A percentile compares a stretch with the other conserved stretches of the same genome.
Evolutionary conservation across 2,797 vertebrate genomes (phyloP).

Genomic region (Anguilla obscura): DNA sequence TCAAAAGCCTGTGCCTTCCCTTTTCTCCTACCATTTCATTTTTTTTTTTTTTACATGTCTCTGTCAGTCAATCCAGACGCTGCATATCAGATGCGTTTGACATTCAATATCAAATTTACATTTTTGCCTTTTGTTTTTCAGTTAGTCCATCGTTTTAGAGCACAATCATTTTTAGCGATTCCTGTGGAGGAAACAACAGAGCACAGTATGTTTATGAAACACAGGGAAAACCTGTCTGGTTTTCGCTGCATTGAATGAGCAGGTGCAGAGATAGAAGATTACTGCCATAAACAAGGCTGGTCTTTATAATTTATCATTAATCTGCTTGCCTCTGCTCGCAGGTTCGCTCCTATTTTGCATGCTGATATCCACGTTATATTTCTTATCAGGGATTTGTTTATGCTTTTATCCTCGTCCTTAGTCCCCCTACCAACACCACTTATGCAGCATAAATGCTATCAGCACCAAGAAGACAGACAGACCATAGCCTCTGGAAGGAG

Average conservation of each 20-base stretch:
- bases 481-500: background rate
- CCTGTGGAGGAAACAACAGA: background rate
- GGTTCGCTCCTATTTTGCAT: constrained; percentile 75
- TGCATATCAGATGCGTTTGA: constrained; percentile 6
- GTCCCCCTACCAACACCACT: constrained; percentile 60
- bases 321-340: constrained; percentile 71
- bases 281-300: constrained; percentile 76
- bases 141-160: background rate
- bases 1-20: constrained; percentile 51
- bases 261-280: constrained; percentile 75
- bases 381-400: constrained; percentile 81
- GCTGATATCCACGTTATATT: constrained; percentile 80
- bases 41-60: background rate
- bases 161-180: background rate
- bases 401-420: constrained; percentile 77
- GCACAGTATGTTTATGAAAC: background rate
- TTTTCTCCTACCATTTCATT: constrained; percentile 38
- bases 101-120: background rate
- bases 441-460: constrained; percentile 60
- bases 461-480: constrained; percentile 31
- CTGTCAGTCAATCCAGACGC: constrained; percentile 12
- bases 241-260: constrained; percentile 77
- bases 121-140: constrained; percentile 5
- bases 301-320: constrained; percentile 83
- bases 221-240: constrained; percentile 54